phyloP scores from a whole-genome alignment of 2,797 vertebrate species.

The Presbytis comata region DNA sequence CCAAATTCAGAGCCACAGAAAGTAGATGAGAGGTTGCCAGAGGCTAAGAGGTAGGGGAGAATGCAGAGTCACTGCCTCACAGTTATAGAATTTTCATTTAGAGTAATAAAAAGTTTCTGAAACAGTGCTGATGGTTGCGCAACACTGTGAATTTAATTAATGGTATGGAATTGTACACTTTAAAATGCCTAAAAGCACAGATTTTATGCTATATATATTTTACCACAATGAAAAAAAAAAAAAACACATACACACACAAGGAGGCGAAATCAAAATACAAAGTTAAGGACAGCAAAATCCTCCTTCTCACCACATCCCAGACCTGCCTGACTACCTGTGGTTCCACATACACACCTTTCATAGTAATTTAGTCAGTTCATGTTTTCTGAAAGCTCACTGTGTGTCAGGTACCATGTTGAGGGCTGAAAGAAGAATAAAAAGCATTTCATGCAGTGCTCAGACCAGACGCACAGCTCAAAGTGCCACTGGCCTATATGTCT shows the following conservation, averaged over 20 bases:
- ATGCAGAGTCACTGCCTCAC: background rate
- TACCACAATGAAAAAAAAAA: background rate
- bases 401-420: background rate
- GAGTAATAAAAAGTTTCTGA: background rate
- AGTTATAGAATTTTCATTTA: background rate
- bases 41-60: background rate
- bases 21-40: background rate
- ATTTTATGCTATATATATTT: background rate
- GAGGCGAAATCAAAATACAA: conserved; percentile 11
- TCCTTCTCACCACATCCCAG: background rate
- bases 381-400: background rate
- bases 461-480: background rate
- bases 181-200: background rate
- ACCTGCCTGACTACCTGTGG: too few relatives aligned
- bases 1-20: background rate
- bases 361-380: background rate
- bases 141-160: background rate
- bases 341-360: background rate
- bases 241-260: background rate
- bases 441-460: background rate
- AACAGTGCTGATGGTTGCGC: background rate
- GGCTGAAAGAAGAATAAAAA: background rate
- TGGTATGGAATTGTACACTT: background rate
- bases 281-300: background rate
- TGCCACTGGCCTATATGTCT: background rate